phyloP scores from a whole-genome alignment of 2,888 invertebrate species.

The Caenorhabditis plicata region DNA sequence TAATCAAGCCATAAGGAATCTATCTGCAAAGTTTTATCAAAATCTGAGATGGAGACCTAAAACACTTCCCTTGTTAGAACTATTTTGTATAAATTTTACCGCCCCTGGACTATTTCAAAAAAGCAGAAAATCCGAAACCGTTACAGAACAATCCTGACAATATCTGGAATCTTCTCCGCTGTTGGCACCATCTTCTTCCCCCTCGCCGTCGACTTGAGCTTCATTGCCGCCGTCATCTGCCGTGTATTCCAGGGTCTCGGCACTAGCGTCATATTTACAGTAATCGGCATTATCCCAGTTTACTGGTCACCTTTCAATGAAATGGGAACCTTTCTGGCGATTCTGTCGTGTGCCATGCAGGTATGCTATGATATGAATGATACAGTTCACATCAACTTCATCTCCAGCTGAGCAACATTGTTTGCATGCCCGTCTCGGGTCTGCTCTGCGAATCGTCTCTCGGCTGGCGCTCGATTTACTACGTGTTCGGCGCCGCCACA shows the following conservation, averaged over 20 bases:
- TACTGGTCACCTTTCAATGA: constrained; percentile 21
- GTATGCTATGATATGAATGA: no score
- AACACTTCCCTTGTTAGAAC: constrained; percentile 6
- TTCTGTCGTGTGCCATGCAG: constrained; percentile 17
- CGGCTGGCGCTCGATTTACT: constrained; percentile 36
- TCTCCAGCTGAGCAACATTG: constrained; percentile 23
- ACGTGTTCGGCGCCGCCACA: constrained; percentile 20
- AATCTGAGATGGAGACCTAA: no score
- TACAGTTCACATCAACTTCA: no score
- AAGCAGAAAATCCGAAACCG: constrained; percentile 1
- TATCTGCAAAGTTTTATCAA: no score
- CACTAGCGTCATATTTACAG: constrained; percentile 15
- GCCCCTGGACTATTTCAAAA: constrained; percentile 12
- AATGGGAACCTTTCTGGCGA: constrained; percentile 21
- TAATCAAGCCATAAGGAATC: no score
- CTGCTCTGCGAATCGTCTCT: constrained; percentile 22
- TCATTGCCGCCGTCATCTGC: constrained; percentile 9
- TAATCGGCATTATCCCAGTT: constrained; percentile 24
- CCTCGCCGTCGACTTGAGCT: constrained; percentile 17
- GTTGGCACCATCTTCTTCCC: constrained; percentile 22
- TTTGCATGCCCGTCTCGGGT: constrained; percentile 37
- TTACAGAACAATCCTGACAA: constrained; percentile 2
- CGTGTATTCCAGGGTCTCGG: constrained; percentile 25
- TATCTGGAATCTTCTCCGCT: constrained; percentile 17
- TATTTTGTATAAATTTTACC: constrained; percentile 7